A percentile compares a stretch with the other conserved stretches of the same genome.
Evolutionary conservation across 2,888 invertebrate species (phyloP).

Genomic region (Ophion ellenae): DNA sequence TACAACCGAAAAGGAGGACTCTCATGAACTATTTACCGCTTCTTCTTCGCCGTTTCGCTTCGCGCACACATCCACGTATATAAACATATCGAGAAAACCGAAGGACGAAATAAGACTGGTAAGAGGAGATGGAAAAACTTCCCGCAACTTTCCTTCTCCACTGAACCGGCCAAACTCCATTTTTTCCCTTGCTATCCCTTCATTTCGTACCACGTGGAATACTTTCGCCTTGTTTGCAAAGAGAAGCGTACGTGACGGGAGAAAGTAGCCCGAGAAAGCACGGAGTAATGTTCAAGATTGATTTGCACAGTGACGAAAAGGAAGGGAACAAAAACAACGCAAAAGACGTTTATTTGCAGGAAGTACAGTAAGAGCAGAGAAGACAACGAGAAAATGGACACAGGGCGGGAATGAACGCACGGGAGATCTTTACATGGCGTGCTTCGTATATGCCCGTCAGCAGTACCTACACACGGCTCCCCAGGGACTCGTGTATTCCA

Average conservation of each 20-base stretch:
- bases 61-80: background rate
- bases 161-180: conserved; percentile 3
- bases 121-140: conserved; percentile 47
- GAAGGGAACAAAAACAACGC: background rate
- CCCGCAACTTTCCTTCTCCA: conserved; percentile 24
- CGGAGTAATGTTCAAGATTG: conserved; percentile 23
- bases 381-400: background rate
- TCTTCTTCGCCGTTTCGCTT: conserved; percentile 43
- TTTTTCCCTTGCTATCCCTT: conserved; percentile 12
- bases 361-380: background rate
- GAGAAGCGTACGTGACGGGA: conserved; percentile 1
- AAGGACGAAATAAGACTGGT: conserved; percentile 36
- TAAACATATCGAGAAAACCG: background rate
- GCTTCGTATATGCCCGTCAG: background rate
- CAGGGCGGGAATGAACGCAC: conserved; percentile 14
- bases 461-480: conserved; percentile 39
- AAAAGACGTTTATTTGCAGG: conserved; percentile 1
- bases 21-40: conserved; percentile 63
- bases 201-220: conserved; percentile 21
- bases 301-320: conserved; percentile 43
- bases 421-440: conserved; percentile 38
- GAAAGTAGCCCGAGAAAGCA: background rate
- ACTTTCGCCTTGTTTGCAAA: conserved; percentile 21
- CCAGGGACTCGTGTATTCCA: conserved; percentile 57
- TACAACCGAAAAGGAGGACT: conserved; percentile 50